Base-by-base conservation (phyloP, 1,140 invertebrate species). In the Drosophila ambigua region DNA sequence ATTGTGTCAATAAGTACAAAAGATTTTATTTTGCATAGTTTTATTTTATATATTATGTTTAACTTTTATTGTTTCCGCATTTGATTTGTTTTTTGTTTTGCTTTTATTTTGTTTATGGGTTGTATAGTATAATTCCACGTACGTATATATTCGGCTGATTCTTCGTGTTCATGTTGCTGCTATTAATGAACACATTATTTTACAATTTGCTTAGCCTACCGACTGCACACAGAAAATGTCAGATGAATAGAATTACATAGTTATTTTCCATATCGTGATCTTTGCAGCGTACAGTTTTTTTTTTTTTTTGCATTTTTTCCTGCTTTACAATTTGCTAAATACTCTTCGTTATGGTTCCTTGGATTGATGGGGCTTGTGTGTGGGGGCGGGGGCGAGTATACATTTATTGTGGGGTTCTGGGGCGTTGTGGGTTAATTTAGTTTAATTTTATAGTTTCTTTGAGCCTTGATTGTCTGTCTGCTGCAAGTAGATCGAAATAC, bases 401-500 rank as follows among this genome's bases (percentile, higher is more conserved):
- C 35, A 23, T 48, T 35, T 51, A 39, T 64, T 65, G 57, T 74
- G 24, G 41, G 41, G 28, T 60, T 43, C 13, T 54, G 45, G 57
- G 57, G 41, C 24, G 48, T 39, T 39, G 35, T 11, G 39, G 15
- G 46, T 48, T 28, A 15, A 44, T 68, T 31, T 55, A 61, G 26
- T 60, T 53, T 54, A 61, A 44, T 51, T 55, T 52, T 50, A 50
- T 52, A 76, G 60, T 77, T 65, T 52, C 49, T 85, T 85, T 82
- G 72, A 88, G 67, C 72, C 83, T 75, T 87, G 83, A 87, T 87
- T 87, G 83, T 87, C 83, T 88, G 83, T 83, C 79, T 82, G 79
- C 83, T 87, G 82, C 82, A 76, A 82, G 62, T 77, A 78, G 52
- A 69, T 69, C 65, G 76, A 13, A 13, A 5, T 39, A 39, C 35